These are phyloP conservation scores for Trichosurus vulpecula DNA, from an alignment of 2,797 vertebrate species.

Conservation along the genomic window DNA sequence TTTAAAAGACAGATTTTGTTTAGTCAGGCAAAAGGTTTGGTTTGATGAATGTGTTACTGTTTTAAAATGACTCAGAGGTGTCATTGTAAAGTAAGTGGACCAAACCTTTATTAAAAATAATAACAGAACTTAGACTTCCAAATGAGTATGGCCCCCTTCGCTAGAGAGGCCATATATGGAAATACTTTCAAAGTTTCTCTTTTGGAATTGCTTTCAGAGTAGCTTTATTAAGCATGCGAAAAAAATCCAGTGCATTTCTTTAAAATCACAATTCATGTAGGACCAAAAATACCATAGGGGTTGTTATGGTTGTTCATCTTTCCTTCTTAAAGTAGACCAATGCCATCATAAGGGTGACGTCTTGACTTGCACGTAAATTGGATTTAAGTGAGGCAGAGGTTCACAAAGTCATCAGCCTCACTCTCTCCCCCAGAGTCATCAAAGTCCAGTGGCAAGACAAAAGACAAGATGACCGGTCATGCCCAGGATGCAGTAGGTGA, in stretches of 20 bases:
- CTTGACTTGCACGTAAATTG: neutral
- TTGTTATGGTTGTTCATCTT: neutral
- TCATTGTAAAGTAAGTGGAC: neutral
- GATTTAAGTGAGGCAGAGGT: neutral
- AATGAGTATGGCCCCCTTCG: neutral
- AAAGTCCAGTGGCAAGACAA: neutral
- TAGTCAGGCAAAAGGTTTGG: neutral
- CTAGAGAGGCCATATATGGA: neutral
- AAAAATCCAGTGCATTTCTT: neutral
- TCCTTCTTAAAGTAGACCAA: neutral
- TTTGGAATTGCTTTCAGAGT: neutral
- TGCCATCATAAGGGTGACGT: neutral
- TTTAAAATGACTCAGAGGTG: neutral
- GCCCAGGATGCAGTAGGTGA: neutral
- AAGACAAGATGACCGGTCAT: neutral
- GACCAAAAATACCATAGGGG: neutral
- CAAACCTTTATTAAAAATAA: neutral
- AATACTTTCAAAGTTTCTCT: neutral
- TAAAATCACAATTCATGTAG: neutral
- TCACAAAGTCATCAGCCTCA: neutral
- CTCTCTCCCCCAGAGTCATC: neutral
- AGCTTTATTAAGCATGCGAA: neutral
- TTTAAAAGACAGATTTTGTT: conserved; percentile 57
- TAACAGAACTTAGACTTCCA: neutral
- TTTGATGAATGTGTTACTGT: conserved; percentile 5